Percentiles rank a stretch among this genome's conserved stretches.
Conservation (phyloP, 2,888 invertebrate genomes). For the Adelphocoris suturalis region DNA sequence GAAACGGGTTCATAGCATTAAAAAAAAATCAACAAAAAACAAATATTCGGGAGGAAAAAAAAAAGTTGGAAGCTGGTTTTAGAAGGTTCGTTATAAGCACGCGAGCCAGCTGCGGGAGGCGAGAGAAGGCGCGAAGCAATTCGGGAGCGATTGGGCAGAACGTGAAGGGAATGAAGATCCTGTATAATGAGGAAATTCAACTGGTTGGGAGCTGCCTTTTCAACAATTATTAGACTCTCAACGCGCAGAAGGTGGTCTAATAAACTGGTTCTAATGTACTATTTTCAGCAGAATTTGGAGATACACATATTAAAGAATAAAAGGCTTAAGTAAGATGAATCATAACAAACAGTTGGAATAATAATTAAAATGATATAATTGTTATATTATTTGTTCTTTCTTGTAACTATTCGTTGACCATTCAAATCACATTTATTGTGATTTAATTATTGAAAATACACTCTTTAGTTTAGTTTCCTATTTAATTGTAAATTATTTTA, state of each 20-base stretch:
- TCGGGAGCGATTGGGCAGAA: slow-evolving; percentile 32
- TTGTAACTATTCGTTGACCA: too few relatives aligned
- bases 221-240: not conserved
- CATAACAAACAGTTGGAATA: too few relatives aligned
- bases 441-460: too few relatives aligned
- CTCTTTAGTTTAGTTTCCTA: too few relatives aligned
- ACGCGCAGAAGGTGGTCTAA: not conserved
- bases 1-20: not conserved
- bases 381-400: too few relatives aligned
- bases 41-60: not conserved
- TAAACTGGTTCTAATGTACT: too few relatives aligned
- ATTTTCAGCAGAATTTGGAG: too few relatives aligned
- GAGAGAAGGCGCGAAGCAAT: slow-evolving; percentile 11
- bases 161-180: slow-evolving; percentile 1
- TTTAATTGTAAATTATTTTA: too few relatives aligned
- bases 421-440: too few relatives aligned
- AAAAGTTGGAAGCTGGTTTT: not conserved
- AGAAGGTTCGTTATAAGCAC: not conserved
- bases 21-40: not conserved
- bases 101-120: slow-evolving; percentile 3
- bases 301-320: too few relatives aligned
- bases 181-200: slow-evolving; percentile 27
- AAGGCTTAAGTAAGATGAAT: too few relatives aligned
- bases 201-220: not conserved
- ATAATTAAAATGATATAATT: too few relatives aligned